phyloP scores from a whole-genome alignment of 1,140 invertebrate species.

The Galendromus occidentalis region DNA sequence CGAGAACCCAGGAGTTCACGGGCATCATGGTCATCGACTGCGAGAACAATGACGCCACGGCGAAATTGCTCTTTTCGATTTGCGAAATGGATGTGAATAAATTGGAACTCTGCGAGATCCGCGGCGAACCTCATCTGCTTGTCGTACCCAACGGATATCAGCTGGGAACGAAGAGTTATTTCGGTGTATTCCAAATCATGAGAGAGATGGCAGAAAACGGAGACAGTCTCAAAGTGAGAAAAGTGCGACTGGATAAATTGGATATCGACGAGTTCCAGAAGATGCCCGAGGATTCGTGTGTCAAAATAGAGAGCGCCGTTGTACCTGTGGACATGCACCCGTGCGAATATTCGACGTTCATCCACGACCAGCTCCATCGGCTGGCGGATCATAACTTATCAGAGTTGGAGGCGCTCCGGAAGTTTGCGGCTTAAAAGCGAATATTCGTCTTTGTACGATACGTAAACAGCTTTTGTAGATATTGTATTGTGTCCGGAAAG shows the following conservation, averaged over 20 bases:
- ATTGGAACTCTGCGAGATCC: background rate
- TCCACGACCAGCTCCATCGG: slow-evolving; percentile 1
- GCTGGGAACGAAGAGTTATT: background rate
- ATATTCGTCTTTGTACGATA: too few relatives aligned
- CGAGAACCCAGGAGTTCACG: background rate
- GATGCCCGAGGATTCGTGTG: background rate
- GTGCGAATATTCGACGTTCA: background rate
- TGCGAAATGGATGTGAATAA: slow-evolving; percentile 5
- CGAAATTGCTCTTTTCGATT: background rate
- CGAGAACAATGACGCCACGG: background rate
- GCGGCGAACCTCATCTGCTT: background rate
- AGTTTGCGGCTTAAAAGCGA: background rate
- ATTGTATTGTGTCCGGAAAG: too few relatives aligned
- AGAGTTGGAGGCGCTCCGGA: background rate
- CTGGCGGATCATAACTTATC: background rate
- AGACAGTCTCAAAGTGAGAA: background rate
- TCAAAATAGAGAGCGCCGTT: background rate
- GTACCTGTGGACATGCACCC: background rate
- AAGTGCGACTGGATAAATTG: slow-evolving; percentile 2
- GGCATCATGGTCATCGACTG: slow-evolving; percentile 5
- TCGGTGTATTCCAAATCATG: background rate
- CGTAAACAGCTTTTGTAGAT: too few relatives aligned
- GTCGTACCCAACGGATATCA: background rate
- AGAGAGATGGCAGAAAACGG: background rate
- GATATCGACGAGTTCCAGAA: background rate